Conservation (phyloP, 2,888 invertebrate genomes). For the Aquatica leii region DNA sequence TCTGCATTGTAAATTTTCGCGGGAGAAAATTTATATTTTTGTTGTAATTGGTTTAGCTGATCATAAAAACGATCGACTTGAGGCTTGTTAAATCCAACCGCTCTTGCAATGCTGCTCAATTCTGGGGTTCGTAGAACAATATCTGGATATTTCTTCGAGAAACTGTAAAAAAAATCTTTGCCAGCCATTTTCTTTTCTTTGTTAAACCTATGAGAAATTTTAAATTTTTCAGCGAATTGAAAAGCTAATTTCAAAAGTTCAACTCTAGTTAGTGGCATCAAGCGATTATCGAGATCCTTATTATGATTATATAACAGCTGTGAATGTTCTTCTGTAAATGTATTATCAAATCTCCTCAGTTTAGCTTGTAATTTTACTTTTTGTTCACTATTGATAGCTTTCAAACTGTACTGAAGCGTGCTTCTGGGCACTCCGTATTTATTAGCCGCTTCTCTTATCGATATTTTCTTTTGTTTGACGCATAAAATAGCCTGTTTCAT, state of each 20-base stretch:
- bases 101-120: neutral
- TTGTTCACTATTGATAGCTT: no score
- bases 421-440: no score
- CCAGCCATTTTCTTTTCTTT: neutral
- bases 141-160: neutral
- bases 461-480: no score
- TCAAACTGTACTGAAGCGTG: no score
- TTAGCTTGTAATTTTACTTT: no score
- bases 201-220: neutral
- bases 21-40: slow-evolving; percentile 1
- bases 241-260: neutral
- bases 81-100: neutral
- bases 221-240: neutral
- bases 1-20: neutral
- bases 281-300: neutral
- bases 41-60: neutral
- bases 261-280: neutral
- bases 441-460: no score
- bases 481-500: no score
- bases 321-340: no score
- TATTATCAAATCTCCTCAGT: no score
- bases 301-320: neutral
- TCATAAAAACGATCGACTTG: neutral
- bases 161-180: neutral
- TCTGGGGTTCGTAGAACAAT: neutral